Evolutionary conservation across 2,113 vertebrate genomes (phyloP), one percentile per base, ranked within the genome.

Genomic region (Micronycteris hirsuta): DNA sequence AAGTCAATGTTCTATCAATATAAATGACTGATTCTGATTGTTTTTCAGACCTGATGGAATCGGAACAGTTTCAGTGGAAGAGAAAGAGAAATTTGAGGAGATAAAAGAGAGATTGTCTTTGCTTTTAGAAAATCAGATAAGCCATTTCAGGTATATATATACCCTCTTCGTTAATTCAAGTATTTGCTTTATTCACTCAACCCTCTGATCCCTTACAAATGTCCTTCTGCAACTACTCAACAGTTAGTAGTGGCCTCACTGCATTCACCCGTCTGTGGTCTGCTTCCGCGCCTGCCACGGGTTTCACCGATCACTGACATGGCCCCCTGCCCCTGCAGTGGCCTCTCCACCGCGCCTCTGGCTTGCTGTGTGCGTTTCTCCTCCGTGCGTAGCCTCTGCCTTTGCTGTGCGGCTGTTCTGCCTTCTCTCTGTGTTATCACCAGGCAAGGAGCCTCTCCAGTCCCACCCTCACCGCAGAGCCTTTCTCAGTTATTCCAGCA

Each of bases 41-140:
- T 81, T 94, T 65, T 96, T 63, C 98, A 99, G 99, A 95, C 99
- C 99, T 36, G 99, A 99, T 97, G 99, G 99, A 97, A 99, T 99
- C 97, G 99, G 99, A 87, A 99, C 99, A 0, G 99, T 99, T 86
- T 99, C 99, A 22, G n/a, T 98, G 97, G 99, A 99, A 98, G 99
- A 99, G 95, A 99, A 99, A 89, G 99, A 99, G 65, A 98, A 98
- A 54, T 99, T 99, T 98, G 99, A 99, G 63, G 98, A 99, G 82
- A 98, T 99, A 98, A 99, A 99, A 97, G 98, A 98, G 71, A 99
- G 99, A 73, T 99, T 99, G 85, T 97, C 99, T 52, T 96, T 97
- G 52, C 99, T 99, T 78, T 98, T 99, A 91, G 99, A 99, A 98
- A 99, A 99, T 95, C 99, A 99, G 97, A 99, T 99, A 98, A 99